Conservation (phyloP, 1,140 invertebrate species). For the Stegodyphus dumicola region DNA sequence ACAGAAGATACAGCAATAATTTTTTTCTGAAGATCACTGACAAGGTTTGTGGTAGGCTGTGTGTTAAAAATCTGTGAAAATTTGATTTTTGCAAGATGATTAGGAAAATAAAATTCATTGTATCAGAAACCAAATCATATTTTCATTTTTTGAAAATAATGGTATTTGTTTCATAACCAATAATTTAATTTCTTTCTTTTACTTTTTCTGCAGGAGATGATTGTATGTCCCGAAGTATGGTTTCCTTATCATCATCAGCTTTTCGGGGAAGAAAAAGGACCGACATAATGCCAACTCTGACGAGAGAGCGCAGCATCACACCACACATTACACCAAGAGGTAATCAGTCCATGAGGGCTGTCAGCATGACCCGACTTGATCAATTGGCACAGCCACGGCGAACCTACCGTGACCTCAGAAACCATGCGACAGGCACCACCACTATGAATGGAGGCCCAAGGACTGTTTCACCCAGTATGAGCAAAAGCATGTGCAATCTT, state of each 20-base stretch:
- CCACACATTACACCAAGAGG: conserved; percentile 50
- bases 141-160: too few relatives aligned
- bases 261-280: conserved; percentile 54
- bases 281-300: conserved; percentile 50
- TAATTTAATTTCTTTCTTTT: background rate
- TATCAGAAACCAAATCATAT: too few relatives aligned
- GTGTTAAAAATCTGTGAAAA: too few relatives aligned
- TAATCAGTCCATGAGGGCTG: conserved; percentile 73
- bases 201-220: conserved; percentile 42
- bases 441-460: conserved; percentile 24
- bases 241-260: conserved; percentile 51
- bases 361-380: conserved; percentile 91
- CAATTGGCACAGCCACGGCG: conserved; percentile 80
- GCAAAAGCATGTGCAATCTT: conserved; percentile 61
- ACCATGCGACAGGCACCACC: background rate
- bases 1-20: too few relatives aligned
- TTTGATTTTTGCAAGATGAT: too few relatives aligned
- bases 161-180: too few relatives aligned
- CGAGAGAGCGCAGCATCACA: conserved; percentile 45
- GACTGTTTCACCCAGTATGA: conserved; percentile 58
- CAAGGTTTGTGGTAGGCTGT: too few relatives aligned
- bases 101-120: too few relatives aligned
- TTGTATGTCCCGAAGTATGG: conserved; percentile 62
- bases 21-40: too few relatives aligned
- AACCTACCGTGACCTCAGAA: conserved; percentile 50